Base-by-base conservation (phyloP, 2,888 invertebrate genomes). In the Thelaira solivaga region DNA sequence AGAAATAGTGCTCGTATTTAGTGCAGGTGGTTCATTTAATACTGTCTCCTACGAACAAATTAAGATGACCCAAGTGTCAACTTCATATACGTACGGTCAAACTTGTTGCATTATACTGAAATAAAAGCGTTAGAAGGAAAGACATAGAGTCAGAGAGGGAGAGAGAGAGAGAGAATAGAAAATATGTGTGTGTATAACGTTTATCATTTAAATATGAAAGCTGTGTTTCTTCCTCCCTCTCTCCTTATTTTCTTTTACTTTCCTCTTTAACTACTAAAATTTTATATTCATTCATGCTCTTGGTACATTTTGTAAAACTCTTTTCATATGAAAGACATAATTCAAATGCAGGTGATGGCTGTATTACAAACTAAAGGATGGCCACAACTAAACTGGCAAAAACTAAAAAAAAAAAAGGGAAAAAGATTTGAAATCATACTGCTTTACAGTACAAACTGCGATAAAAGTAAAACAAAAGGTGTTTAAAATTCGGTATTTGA, bases 31-130 rank as follows among this genome's bases (percentile, higher is more conserved):
- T 69, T 64, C 51, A 65, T 68, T 74, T 59, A 74, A 47, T 36
- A 16, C 45, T 55, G 31, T 61, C 74, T 65, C 59, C 64, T 49
- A 65, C 34, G 74, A 74, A 67, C 78, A 78, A 78, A 74, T 71
- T 78, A 74, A 65, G 69, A 74, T 78, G 78, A 74, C 78, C 78
- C 53, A 55, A 65, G 74, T 78, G 78, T 78, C 74, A 78, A 55
- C 74, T 65, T 29, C 78, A 69, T 73, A 64, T 34, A 72, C 43
- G 65, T 13, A 49, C 41, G 53, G 39, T 53, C 53, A 65, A 41
- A 74, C 65, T 78, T 78, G 74, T 78, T 78, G 74, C 74, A 53
- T 61, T 39, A 43, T 16, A 57, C 18, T 18, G 11, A n/a, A 43
- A 43, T 18, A 26, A n/a, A n/a, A 45, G 36, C 26, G 24, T 45